Base-by-base conservation (phyloP, 2,113 vertebrate species). In the Serranochromis macrocephalus region DNA sequence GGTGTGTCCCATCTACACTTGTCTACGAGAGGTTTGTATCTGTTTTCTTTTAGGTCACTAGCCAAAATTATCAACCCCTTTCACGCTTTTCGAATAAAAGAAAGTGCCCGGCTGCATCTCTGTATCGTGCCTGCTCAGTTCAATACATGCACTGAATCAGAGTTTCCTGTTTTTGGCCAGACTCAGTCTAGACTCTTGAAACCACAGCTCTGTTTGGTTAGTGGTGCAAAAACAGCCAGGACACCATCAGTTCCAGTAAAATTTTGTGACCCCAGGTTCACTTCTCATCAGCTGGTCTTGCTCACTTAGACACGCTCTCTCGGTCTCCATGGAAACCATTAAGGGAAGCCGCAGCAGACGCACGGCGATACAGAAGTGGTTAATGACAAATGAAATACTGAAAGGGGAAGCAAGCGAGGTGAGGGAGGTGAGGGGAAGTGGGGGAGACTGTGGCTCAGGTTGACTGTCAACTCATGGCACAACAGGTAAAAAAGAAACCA, bases 1-100 rank as follows among this genome's bases (percentile, higher is more conserved):
- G 1, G 98, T 99, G 90, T 98, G 97, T 92, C 99, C 99, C 90
- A 99, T 99, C 92, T 99, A 98, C 92, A 99, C 98, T 92, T 99
- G 98, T 95, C 97, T 99, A 94, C 97, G 98, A 97, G 99, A 99
- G 99, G 99, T 99, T 94, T 94, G 94, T 93, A 42, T 84, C 53
- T 6, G 8, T 84, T 61, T 58, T 55, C 36, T 68, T 66, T 68
- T 40, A n/a, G 14, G 61, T 81, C 33, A 24, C 10, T 78, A 58
- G 17, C 6, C 7, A 51, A 21, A 68, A 63, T 7, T 4, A 81
- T 78, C 19, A 26, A 7, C 24, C 9, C 4, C 6, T 19, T 42
- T 29, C 16, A 6, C 3, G 7, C 14, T 17, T 38, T 33, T 81
- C 16, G 21, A 40, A 40, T 58, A n/a, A 81, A 19, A 71, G 16